A percentile compares a stretch with the other conserved stretches of the same genome.
Evolutionary conservation across 1,140 invertebrate genomes (phyloP).

Genomic region (Matsumurasca onukii): DNA sequence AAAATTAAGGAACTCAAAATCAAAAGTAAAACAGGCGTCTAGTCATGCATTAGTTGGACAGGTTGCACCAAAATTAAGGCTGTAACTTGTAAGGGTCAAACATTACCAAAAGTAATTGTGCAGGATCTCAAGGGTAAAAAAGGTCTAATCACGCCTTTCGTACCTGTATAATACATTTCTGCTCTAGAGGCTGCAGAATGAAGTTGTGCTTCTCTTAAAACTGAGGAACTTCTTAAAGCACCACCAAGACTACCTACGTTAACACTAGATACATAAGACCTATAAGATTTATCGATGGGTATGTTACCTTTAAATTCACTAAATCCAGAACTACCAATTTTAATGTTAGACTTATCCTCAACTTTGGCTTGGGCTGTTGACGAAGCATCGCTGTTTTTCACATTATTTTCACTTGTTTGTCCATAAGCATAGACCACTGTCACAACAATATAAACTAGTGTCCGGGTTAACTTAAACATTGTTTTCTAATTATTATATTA

Average conservation of each 20-base stretch:
- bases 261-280: slow-evolving; percentile 17
- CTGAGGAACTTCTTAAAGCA: slow-evolving; percentile 19
- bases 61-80: no score
- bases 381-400: not conserved
- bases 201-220: slow-evolving; percentile 27
- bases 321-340: slow-evolving; percentile 22
- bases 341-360: not conserved
- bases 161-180: slow-evolving; percentile 12
- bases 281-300: slow-evolving; percentile 25
- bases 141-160: no score
- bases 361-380: not conserved
- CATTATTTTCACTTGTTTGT: not conserved
- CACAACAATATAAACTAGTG: not conserved
- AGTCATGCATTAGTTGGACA: no score
- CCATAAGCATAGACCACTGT: not conserved
- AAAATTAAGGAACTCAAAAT: no score
- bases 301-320: slow-evolving; percentile 3
- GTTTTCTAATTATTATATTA: no score
- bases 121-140: no score
- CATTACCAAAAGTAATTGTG: no score
- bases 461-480: no score
- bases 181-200: slow-evolving; percentile 25
- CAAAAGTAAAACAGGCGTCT: no score
- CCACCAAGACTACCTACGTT: slow-evolving; percentile 19
- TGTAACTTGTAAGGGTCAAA: no score